Evolutionary conservation across 2,888 invertebrate species (phyloP).

Genomic region (Stramonita haemastoma): DNA sequence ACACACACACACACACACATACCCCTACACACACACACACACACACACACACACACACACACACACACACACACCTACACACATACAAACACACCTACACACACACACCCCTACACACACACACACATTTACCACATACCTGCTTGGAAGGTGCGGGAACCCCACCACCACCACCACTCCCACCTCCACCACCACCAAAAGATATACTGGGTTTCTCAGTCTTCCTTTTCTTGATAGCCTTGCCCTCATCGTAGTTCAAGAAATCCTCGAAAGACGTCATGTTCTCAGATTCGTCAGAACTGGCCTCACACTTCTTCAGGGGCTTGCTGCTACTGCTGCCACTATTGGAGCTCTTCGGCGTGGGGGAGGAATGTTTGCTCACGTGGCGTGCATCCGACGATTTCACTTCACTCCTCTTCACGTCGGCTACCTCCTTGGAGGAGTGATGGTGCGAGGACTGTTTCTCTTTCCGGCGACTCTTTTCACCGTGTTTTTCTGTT

Average conservation of each 20-base stretch:
- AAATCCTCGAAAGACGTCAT: constrained; percentile 54
- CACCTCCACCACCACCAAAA: background rate
- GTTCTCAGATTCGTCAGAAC: constrained; percentile 14
- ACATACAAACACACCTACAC: background rate
- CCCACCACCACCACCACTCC: background rate
- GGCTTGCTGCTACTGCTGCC: background rate
- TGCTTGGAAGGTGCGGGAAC: background rate
- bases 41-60: background rate
- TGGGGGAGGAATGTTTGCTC: background rate
- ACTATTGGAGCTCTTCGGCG: background rate
- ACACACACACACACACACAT: background rate
- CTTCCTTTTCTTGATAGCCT: constrained; percentile 47
- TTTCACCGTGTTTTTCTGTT: background rate
- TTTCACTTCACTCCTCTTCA: background rate
- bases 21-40: background rate
- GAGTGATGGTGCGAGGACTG: background rate
- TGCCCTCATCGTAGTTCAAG: constrained; percentile 51
- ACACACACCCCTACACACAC: background rate
- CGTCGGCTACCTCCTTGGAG: too few species aligned
- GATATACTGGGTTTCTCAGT: background rate
- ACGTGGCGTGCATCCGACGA: background rate
- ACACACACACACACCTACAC: background rate
- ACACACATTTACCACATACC: background rate
- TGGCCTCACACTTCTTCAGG: background rate
- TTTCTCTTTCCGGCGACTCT: background rate